Conservation (phyloP, 2,888 invertebrate genomes). For the Hydroisotoma schaefferi region DNA sequence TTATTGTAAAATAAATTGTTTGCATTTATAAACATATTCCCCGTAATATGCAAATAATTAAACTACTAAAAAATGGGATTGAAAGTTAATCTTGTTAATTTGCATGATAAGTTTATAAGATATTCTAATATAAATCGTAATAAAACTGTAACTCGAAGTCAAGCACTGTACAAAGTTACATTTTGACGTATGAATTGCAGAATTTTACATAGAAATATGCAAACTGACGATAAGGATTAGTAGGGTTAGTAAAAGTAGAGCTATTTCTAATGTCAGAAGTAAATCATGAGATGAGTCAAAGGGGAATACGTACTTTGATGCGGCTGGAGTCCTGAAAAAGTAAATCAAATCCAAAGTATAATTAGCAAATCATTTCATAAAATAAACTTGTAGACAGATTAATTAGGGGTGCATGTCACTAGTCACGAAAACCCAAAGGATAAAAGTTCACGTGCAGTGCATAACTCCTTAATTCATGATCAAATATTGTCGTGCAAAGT, state of each 20-base stretch:
- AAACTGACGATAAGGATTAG: slow-evolving; percentile 8
- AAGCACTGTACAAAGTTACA: not conserved
- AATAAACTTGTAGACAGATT: too few relatives aligned
- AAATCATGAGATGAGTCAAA: slow-evolving; percentile 7
- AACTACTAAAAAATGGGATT: not conserved
- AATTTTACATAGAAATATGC: slow-evolving; percentile 4
- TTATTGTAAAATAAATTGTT: too few relatives aligned
- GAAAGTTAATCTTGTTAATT: not conserved
- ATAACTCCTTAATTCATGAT: too few relatives aligned
- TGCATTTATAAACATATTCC: too few relatives aligned
- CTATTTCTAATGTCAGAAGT: slow-evolving; percentile 4
- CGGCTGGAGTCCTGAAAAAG: slow-evolving; percentile 10
- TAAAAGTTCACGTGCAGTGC: too few relatives aligned
- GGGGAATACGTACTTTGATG: slow-evolving; percentile 12
- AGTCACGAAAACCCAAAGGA: too few relatives aligned
- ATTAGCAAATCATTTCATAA: too few relatives aligned
- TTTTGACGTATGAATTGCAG: not conserved
- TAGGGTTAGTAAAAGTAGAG: not conserved
- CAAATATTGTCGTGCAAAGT: too few relatives aligned
- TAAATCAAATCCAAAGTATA: not conserved
- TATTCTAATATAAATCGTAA: not conserved
- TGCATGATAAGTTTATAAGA: not conserved
- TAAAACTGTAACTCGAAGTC: not conserved
- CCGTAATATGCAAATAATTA: not conserved
- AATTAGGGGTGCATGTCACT: too few relatives aligned